Evolutionary conservation across 1,140 invertebrate species (phyloP), one percentile per base, ranked within the genome.

Genomic region (Macrosteles quadrilineatus): DNA sequence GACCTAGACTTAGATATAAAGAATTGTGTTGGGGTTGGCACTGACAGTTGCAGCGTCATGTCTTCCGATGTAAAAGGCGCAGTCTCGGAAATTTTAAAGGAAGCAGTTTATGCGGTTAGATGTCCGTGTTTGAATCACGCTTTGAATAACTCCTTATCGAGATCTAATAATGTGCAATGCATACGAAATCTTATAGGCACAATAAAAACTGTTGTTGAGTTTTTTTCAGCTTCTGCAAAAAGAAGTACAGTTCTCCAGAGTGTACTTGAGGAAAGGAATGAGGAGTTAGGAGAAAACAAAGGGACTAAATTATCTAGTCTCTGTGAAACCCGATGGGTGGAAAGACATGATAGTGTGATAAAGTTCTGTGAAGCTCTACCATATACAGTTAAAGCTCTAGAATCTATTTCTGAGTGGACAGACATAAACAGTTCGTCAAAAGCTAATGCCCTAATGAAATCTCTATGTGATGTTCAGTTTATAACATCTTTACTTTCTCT

Each of bases 1-100:
- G 71, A 75, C 55, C 73, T 74, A 63, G 21, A 69, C 32, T 14
- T 77, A 25, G 65, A 74, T 70, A 27, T 73, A 27, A 65, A 67
- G 4, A 59, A 69, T 30, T 78, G 76, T 71, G 67, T 76, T 36
- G 74, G 73, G n/a, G n/a, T n/a, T n/a, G n/a, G n/a, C n/a, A n/a
- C n/a, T n/a, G n/a, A n/a, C n/a, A n/a, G n/a, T n/a, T n/a, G n/a
- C n/a, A n/a, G n/a, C n/a, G n/a, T n/a, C n/a, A 77, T 77, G 76
- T 40, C 50, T 19, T 76, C 74, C n/a, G 73, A 76, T 66, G 31
- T 50, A 45, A 47, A 57, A 47, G 76, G 75, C 6, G 73, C 74
- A 25, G 71, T 75, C 62, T 27, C 50, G 62, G 70, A 73, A 73
- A 62, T 57, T 40, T 12, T 19, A 53, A 73, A 71, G 53, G 55